Base-by-base conservation (phyloP, 2,113 vertebrate genomes). In the Tragulus kanchil region DNA sequence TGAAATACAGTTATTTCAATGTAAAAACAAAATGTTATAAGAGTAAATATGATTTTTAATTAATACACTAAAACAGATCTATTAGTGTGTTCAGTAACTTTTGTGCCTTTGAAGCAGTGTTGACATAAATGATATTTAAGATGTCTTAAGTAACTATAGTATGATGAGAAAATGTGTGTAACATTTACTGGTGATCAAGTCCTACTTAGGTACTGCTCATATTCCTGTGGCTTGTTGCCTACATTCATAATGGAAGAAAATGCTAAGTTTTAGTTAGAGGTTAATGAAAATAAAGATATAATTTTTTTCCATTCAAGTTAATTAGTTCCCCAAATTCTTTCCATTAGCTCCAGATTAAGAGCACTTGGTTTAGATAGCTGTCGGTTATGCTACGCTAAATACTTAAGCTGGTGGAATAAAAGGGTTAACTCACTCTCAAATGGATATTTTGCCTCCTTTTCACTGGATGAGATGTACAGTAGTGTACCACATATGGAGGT, bases 401-500 rank as follows among this genome's bases (percentile, higher is more conserved):
- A 58, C 77, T 86, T 86, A 83, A 85, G 16, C 50, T 77, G n/a
- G 16, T 89, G 19, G 5, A 84, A 48, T 36, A 45, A 79, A 93
- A 89, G 59, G 25, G 26, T 96, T 90, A 94, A 96, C 14, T 94
- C 25, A 52, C 77, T 91, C 42, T 89, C 36, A 82, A n/a, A 45
- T 81, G 90, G 75, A 88, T 81, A 96, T 92, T 96, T 90, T 94
- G 36, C 58, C 73, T 96, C 10, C 65, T 93, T 94, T 91, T 82
- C 48, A 77, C 54, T 97, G 71, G 84, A 94, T 82, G 64, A 82
- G 61, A 96, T 45, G 71, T 79, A 95, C 85, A 89, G 36, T 90
- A 65, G 91, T 88, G 2, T 94, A 87, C 73, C n/a, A 42, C 81
- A 96, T 84, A 85, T 96, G 90, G 77, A 97, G 48, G 87, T 65